These are phyloP conservation scores for Barypeithes pellucidus DNA, from an alignment of 2,888 invertebrate species.

Conservation along the genomic window DNA sequence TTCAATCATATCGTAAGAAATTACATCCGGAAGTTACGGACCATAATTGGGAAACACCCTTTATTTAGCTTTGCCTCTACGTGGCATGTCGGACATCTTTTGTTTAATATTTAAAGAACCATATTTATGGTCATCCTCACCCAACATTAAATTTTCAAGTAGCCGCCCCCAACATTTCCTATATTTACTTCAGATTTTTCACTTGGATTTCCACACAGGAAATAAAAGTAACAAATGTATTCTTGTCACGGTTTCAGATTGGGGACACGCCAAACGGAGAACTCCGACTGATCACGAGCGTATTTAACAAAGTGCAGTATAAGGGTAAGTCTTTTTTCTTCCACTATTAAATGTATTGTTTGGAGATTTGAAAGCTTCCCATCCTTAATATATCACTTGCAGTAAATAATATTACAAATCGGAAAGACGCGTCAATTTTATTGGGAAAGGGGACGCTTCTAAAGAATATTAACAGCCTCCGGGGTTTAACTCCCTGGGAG, in stretches of 20 bases:
- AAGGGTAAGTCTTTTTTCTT: constrained; percentile 79
- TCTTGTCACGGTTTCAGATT: constrained; percentile 77
- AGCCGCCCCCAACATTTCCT: constrained; percentile 34
- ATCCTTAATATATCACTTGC: too few relatives aligned
- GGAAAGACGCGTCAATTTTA: too few relatives aligned
- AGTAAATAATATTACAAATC: too few relatives aligned
- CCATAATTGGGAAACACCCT: too few relatives aligned
- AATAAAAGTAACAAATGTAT: constrained; percentile 58
- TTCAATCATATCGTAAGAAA: too few relatives aligned
- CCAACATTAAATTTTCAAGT: constrained; percentile 41
- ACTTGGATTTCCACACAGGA: constrained; percentile 40
- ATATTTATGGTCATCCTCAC: constrained; percentile 20
- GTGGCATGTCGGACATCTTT: neutral
- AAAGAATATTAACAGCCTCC: too few relatives aligned
- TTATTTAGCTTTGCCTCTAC: too few relatives aligned
- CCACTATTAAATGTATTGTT: constrained; percentile 3
- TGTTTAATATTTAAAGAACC: constrained; percentile 8
- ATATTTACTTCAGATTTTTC: constrained; percentile 43
- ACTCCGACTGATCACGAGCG: constrained; percentile 88
- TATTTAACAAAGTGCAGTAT: constrained; percentile 88
- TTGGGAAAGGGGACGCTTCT: too few relatives aligned
- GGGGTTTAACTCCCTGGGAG: too few relatives aligned
- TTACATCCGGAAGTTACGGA: too few relatives aligned
- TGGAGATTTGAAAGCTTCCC: too few relatives aligned
- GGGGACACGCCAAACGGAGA: constrained; percentile 91